Conservation (phyloP, 2,797 vertebrate species). For the Spatula clypeata region DNA sequence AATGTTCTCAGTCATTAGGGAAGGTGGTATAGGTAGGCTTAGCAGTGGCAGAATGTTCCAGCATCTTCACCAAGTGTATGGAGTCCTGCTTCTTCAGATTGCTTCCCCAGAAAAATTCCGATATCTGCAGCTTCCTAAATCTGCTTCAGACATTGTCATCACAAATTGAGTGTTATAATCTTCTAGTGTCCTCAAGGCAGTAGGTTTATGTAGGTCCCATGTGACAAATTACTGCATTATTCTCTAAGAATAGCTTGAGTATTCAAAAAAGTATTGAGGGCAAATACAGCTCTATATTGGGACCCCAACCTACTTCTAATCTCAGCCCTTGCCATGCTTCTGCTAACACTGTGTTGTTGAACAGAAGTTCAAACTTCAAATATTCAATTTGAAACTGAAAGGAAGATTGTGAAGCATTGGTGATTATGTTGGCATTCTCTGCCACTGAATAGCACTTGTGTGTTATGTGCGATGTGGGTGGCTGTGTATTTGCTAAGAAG, state of each 20-base stretch:
- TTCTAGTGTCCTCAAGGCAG: neutral
- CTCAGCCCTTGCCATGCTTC: neutral
- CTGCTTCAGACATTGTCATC: neutral
- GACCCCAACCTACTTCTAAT: neutral
- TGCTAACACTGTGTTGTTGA: slow-evolving; percentile 6
- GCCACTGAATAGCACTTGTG: slow-evolving; percentile 30
- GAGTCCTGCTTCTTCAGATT: neutral
- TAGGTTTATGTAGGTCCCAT: neutral
- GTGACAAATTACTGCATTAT: slow-evolving; percentile 9
- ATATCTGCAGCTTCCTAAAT: neutral
- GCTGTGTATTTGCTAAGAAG: slow-evolving; percentile 69
- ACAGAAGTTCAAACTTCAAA: slow-evolving; percentile 6
- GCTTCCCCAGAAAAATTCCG: neutral
- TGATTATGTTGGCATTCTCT: slow-evolving; percentile 48
- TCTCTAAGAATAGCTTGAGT: neutral
- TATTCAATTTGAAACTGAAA: slow-evolving; percentile 40
- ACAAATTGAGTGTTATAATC: neutral
- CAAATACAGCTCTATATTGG: neutral
- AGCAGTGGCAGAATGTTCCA: neutral
- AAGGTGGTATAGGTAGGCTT: neutral
- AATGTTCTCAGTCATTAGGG: neutral
- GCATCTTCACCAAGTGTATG: neutral
- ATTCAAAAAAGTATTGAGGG: neutral
- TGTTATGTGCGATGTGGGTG: slow-evolving; percentile 42
- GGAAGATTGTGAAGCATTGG: neutral